phyloP scores from a whole-genome alignment of 2,888 invertebrate species.

The Platycnemis pennipes region DNA sequence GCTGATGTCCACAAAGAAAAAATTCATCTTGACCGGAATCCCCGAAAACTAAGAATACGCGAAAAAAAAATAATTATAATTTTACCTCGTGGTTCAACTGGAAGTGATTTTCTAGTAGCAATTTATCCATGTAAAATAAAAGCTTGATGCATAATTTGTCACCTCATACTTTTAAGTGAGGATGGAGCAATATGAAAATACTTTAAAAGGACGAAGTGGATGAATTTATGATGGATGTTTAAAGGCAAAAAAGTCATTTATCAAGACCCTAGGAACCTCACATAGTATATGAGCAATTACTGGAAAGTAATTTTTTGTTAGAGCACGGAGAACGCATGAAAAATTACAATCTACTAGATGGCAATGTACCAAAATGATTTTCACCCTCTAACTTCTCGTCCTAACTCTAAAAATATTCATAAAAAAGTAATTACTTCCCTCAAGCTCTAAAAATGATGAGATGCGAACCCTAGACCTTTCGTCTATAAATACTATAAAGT shows the following conservation, averaged over 20 bases:
- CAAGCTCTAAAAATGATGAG: not conserved
- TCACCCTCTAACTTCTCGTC: not conserved
- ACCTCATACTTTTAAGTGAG: no score
- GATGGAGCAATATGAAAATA: not conserved
- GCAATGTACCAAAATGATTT: not conserved
- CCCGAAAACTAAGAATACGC: no score
- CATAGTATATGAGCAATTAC: not conserved
- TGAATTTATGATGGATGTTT: not conserved
- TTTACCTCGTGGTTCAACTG: no score
- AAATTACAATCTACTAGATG: not conserved
- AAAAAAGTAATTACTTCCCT: not conserved
- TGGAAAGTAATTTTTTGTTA: not conserved
- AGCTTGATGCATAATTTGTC: no score
- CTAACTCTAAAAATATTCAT: not conserved
- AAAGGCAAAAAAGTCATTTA: not conserved
- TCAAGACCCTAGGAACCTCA: not conserved
- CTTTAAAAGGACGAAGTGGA: not conserved
- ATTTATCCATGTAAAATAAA: no score
- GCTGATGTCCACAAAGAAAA: no score
- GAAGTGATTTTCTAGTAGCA: no score
- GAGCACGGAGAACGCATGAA: not conserved
- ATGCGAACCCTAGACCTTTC: not conserved
- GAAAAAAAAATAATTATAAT: no score
- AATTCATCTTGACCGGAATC: no score
- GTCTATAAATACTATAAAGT: slow-evolving; percentile 4